These are phyloP conservation scores for Anoncus sp. DNA, from an alignment of 2,888 invertebrate genomes.

Conservation along the genomic window DNA sequence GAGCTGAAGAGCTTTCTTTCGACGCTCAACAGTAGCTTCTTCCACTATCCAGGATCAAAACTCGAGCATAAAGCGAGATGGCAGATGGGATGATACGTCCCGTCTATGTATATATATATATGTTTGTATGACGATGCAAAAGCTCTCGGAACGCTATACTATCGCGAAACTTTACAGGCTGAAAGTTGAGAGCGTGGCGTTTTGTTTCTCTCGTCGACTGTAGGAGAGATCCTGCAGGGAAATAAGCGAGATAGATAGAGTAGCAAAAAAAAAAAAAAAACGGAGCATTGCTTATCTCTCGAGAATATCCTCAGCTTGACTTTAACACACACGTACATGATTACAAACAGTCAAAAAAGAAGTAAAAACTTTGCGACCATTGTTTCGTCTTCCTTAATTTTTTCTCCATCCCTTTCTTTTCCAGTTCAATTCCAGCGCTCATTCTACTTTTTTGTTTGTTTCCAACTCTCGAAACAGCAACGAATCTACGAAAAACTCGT, in stretches of 20 bases:
- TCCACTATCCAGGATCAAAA: conserved; percentile 25
- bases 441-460: conserved; percentile 7
- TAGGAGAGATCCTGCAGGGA: conserved; percentile 23
- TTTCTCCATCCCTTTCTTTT: conserved; percentile 6
- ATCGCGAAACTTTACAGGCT: conserved; percentile 53
- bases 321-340: conserved; percentile 38
- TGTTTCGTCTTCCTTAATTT: conserved; percentile 40
- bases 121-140: conserved; percentile 25
- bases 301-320: conserved; percentile 53
- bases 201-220: conserved; percentile 52
- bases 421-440: not conserved
- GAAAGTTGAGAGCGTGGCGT: conserved; percentile 57
- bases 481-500: not conserved
- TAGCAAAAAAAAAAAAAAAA: conserved; percentile 34
- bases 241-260: conserved; percentile 29
- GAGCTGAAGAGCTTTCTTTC: conserved; percentile 35
- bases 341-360: conserved; percentile 27
- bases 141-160: conserved; percentile 42
- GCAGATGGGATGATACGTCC: conserved; percentile 14
- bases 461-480: not conserved
- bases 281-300: conserved; percentile 53
- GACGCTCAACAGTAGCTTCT: not conserved
- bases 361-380: conserved; percentile 46
- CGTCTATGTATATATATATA: conserved; percentile 17
- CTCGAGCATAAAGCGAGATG: conserved; percentile 14